Percentiles rank a stretch among this genome's conserved stretches.
phyloP scores from a whole-genome alignment of 2,797 vertebrate genomes.

The Tokudaia muenninki region DNA sequence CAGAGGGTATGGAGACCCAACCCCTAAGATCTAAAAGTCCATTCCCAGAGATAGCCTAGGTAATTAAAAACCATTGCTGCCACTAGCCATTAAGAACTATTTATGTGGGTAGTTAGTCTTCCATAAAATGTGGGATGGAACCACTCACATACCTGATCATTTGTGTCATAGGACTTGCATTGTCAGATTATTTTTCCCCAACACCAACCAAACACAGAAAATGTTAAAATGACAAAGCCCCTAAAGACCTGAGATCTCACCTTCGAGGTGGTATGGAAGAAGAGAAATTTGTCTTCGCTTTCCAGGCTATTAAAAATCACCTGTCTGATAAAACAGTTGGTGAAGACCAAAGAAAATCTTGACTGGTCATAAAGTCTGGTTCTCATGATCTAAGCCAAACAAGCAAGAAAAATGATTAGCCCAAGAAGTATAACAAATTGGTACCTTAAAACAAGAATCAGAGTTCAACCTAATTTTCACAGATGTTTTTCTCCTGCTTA shows the following conservation, averaged over 20 bases:
- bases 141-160: not conserved
- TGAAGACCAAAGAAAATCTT: not conserved
- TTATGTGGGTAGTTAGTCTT: not conserved
- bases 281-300: not conserved
- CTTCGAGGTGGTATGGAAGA: not conserved
- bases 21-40: not conserved
- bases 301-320: not conserved
- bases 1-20: not conserved
- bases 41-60: not conserved
- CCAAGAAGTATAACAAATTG: not conserved
- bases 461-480: not conserved
- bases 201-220: not conserved
- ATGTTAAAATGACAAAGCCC: not conserved
- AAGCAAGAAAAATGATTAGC: not conserved
- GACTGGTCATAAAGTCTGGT: not conserved
- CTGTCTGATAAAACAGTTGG: not conserved
- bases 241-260: not conserved
- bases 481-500: not conserved
- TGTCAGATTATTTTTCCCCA: not conserved
- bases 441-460: not conserved
- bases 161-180: not conserved
- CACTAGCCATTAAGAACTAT: not conserved
- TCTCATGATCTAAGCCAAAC: no score
- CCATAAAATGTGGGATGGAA: not conserved
- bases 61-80: not conserved